These are phyloP conservation scores for Blera fallax DNA, from an alignment of 2,888 invertebrate genomes.

Conservation along the genomic window DNA sequence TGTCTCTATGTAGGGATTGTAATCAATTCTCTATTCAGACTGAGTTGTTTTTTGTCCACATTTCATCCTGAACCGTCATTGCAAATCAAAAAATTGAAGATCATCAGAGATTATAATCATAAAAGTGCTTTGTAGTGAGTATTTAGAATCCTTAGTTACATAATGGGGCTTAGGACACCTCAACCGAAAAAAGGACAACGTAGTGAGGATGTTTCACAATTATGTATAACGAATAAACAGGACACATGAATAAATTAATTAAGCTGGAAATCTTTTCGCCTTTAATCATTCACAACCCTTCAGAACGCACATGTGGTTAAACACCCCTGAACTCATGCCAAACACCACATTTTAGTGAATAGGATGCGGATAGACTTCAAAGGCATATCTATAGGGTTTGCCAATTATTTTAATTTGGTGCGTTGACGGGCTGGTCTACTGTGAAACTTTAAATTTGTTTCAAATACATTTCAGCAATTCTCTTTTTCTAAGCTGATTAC, in stretches of 20 bases:
- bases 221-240: not conserved
- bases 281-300: slow-evolving; percentile 43
- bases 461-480: not conserved
- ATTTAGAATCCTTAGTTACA: slow-evolving; percentile 7
- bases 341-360: not conserved
- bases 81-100: slow-evolving; percentile 41
- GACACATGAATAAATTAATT: slow-evolving; percentile 52
- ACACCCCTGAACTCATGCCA: slow-evolving; percentile 6
- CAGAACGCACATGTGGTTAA: slow-evolving; percentile 29
- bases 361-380: slow-evolving; percentile 11
- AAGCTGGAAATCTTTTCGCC: slow-evolving; percentile 33
- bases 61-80: not conserved
- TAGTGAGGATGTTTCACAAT: not conserved
- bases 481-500: not conserved
- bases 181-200: not conserved
- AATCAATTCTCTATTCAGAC: slow-evolving; percentile 39
- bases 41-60: not conserved
- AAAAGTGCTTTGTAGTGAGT: not conserved
- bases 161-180: slow-evolving; percentile 7
- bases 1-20: not conserved
- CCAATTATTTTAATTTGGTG: not conserved
- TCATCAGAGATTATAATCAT: slow-evolving; percentile 34
- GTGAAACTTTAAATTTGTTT: not conserved
- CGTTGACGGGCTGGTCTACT: not conserved
- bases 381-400: not conserved